Evolutionary conservation across 2,888 invertebrate species (phyloP).

Genomic region (Synanthedon formicaeformis): DNA sequence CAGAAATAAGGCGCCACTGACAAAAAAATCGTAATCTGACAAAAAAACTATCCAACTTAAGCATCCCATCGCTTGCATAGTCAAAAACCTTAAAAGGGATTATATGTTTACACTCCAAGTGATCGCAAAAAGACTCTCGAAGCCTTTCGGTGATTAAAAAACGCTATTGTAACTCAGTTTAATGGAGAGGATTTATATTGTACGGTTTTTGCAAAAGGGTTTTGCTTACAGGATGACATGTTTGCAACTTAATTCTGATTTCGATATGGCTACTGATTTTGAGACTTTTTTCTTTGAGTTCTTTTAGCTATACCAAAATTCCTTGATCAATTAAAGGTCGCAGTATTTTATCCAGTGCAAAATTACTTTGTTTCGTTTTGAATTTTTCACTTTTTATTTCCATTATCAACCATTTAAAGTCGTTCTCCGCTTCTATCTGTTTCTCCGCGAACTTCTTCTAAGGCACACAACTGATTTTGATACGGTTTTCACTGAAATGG

Average conservation of each 20-base stretch:
- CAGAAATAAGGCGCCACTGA: not conserved
- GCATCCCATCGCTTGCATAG: not conserved
- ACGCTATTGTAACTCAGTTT: slow-evolving; percentile 4
- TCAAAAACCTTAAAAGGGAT: slow-evolving; percentile 26
- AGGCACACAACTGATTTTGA: too few relatives aligned
- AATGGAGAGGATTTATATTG: not conserved
- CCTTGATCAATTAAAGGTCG: too few relatives aligned
- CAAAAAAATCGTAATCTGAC: not conserved
- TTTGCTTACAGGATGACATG: not conserved
- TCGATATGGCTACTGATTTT: too few relatives aligned
- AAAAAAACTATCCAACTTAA: not conserved
- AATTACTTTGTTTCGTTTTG: too few relatives aligned
- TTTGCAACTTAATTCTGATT: not conserved
- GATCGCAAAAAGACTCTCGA: slow-evolving; percentile 11
- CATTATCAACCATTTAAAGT: too few relatives aligned
- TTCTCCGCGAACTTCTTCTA: too few relatives aligned
- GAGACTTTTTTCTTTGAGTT: too few relatives aligned
- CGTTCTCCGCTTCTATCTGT: too few relatives aligned
- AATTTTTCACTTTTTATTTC: too few relatives aligned
- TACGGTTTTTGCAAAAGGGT: slow-evolving; percentile 1
- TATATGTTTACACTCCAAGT: slow-evolving; percentile 37
- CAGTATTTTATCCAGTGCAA: too few relatives aligned
- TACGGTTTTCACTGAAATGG: too few relatives aligned
- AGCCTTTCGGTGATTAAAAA: slow-evolving; percentile 13
- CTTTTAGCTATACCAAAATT: too few relatives aligned